phyloP scores from a whole-genome alignment of 1,140 invertebrate species.

The Drosophila lowei region DNA sequence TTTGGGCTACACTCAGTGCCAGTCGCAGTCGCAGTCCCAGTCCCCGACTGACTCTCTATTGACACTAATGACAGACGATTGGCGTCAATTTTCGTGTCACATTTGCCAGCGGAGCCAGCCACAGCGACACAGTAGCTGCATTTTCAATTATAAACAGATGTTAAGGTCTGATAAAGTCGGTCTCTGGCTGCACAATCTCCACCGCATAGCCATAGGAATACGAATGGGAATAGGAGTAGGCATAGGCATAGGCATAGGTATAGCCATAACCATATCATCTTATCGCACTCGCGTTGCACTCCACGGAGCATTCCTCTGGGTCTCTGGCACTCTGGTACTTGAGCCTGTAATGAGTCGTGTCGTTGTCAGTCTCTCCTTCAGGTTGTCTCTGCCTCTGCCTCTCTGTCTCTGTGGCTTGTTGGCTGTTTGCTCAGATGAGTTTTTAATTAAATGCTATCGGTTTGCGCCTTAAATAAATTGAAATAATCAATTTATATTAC shows the following conservation, averaged over 20 bases:
- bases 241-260: not conserved
- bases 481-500: conserved; percentile 81
- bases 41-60: conserved; percentile 40
- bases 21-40: too few species aligned
- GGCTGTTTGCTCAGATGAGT: conserved; percentile 76
- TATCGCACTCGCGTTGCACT: conserved; percentile 20
- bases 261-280: conserved; percentile 38
- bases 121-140: conserved; percentile 75
- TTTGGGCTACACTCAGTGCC: conserved; percentile 3
- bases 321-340: conserved; percentile 56
- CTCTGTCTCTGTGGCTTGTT: not conserved
- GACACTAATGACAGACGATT: conserved; percentile 79
- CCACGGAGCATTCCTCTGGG: conserved; percentile 15
- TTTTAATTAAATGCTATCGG: conserved; percentile 81
- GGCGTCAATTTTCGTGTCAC: conserved; percentile 79
- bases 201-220: conserved; percentile 25
- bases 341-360: conserved; percentile 81
- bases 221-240: conserved; percentile 8
- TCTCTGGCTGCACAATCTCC: conserved; percentile 9
- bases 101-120: conserved; percentile 36
- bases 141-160: conserved; percentile 83
- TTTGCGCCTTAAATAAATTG: conserved; percentile 79
- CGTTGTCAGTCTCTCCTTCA: conserved; percentile 15
- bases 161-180: conserved; percentile 66
- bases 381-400: not conserved